phyloP scores from a whole-genome alignment of 2,113 vertebrate genomes.

The Urocitellus parryii region DNA sequence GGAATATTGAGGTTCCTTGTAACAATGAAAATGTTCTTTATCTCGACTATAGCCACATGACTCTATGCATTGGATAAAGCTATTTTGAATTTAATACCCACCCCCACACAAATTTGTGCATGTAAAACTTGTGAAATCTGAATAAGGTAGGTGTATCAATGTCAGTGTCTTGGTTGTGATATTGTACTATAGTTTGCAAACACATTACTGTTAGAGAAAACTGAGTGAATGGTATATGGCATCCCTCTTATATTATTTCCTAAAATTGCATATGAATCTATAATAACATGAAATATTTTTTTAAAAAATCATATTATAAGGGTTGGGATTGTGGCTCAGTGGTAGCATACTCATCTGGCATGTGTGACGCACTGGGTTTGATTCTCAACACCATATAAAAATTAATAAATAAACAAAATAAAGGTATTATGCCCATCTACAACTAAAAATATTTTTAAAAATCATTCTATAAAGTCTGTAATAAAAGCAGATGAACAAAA shows the following conservation, averaged over 20 bases:
- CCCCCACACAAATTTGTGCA: background rate
- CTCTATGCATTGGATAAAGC: background rate
- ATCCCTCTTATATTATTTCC: background rate
- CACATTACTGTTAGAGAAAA: background rate
- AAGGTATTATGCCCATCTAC: too few species aligned
- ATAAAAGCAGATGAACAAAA: background rate
- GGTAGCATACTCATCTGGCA: too few species aligned
- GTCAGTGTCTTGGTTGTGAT: background rate
- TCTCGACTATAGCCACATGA: background rate
- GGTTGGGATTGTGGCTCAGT: too few species aligned
- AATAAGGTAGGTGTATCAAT: background rate
- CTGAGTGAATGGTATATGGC: background rate
- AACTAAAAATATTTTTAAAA: background rate
- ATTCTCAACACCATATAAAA: too few species aligned
- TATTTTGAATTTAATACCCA: background rate
- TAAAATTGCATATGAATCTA: background rate
- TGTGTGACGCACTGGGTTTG: too few species aligned
- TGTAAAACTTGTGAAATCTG: background rate
- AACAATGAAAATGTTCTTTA: background rate
- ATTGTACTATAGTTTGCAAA: background rate
- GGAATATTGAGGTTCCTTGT: background rate
- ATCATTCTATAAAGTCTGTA: background rate
- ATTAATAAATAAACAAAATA: too few species aligned
- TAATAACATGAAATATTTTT: constrained; percentile 21
- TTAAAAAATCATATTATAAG: background rate